A percentile compares a stretch with the other conserved stretches of the same genome.
These are phyloP conservation scores for Synchiropus splendidus DNA, from an alignment of 2,113 vertebrate genomes.

Conservation along the genomic window DNA sequence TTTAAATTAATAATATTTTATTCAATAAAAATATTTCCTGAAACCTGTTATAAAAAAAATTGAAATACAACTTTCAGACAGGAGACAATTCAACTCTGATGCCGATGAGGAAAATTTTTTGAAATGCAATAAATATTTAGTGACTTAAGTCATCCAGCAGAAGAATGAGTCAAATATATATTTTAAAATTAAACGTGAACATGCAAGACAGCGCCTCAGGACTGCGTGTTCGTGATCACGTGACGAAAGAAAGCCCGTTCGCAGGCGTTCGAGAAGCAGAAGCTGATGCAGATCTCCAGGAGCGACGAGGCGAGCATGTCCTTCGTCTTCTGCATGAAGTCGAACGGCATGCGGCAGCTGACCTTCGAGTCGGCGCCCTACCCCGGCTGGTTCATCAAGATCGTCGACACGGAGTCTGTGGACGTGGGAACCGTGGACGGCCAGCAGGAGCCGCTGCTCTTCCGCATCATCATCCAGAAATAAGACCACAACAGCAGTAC, in stretches of 20 bases:
- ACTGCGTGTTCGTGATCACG: no score
- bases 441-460: neutral
- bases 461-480: conserved; percentile 47
- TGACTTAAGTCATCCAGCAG: no score
- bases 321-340: conserved; percentile 65
- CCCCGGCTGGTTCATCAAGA: conserved; percentile 52
- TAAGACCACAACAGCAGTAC: neutral
- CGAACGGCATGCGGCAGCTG: neutral
- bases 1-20: no score
- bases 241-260: neutral
- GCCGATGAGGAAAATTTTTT: no score
- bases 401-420: conserved; percentile 11
- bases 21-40: no score
- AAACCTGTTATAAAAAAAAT: no score
- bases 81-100: no score
- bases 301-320: conserved; percentile 23
- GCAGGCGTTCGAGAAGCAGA: conserved; percentile 39
- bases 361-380: conserved; percentile 56
- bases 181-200: no score
- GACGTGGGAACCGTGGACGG: neutral
- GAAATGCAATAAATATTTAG: no score
- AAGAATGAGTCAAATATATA: no score
- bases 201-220: no score
- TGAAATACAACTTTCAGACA: no score
- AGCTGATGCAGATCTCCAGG: conserved; percentile 38